Base-by-base conservation (phyloP, 2,888 invertebrate genomes). In the Eilema caniola region DNA sequence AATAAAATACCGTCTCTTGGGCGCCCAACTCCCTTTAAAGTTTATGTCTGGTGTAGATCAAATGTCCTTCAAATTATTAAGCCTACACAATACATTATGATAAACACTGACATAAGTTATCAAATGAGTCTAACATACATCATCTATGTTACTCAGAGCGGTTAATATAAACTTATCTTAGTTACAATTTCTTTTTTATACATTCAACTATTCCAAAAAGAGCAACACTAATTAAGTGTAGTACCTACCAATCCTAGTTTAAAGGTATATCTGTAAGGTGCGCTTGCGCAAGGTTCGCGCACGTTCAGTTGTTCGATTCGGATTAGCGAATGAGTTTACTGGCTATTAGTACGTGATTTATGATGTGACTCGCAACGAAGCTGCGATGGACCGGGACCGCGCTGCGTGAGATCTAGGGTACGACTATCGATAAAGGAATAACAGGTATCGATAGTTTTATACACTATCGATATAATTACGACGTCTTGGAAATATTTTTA, bases 281-380 rank as follows among this genome's bases (percentile, higher is more conserved):
- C 75, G 74, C 57, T 63, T 67, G 73, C 83, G 84, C 78, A 83
- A 80, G 84, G 82, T 79, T 77, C 80, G 80, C 85, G 84, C 82
- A 84, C 83, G 81, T 84, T 84, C 79, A 84, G 84, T 87, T 85
- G 89, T 91, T 91, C 85, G 90, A 88, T 87, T 91, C 90, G 92
- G 93, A 94, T 95, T 94, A 94, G 94, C 94, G 92, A 93, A 92
- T 92, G 92, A 92, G 90, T 92, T 93, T 92, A 92, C 91, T 89
- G 91, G 91, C 93, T 93, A 94, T 94, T 95, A 95, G 92, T 84
- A 84, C 75, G 92, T 94, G 94, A 95, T 95, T 95, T 95, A 95
- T 92, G 92, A 93, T 89, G 91, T 90, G 93, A 92, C 90, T 87
- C 86, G 88, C 85, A 81, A 86, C 90, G 87, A 88, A 86, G 85